Evolutionary conservation across 2,888 invertebrate genomes (phyloP).

Genomic region (Autographa pulchrina): DNA sequence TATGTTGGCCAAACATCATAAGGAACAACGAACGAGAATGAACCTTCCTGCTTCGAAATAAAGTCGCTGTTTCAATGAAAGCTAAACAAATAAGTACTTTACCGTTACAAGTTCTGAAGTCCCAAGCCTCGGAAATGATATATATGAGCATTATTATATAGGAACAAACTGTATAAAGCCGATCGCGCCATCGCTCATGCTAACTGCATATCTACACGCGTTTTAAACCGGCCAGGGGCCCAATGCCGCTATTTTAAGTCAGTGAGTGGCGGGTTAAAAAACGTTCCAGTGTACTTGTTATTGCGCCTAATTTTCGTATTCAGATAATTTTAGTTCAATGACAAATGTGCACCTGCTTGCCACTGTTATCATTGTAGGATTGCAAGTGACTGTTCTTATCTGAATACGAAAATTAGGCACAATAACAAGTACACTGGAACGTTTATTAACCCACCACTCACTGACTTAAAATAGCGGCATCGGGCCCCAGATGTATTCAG

Average conservation of each 20-base stretch:
- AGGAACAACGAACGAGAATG: not conserved
- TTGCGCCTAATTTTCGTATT: too few species aligned
- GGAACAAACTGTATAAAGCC: slow-evolving; percentile 59
- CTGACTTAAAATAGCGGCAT: too few species aligned
- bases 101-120: slow-evolving; percentile 43
- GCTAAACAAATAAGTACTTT: slow-evolving; percentile 45
- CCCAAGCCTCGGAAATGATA: slow-evolving; percentile 19
- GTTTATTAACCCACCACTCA: too few species aligned
- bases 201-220: slow-evolving; percentile 40
- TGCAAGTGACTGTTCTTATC: too few species aligned
- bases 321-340: too few species aligned
- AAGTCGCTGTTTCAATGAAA: not conserved
- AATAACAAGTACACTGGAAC: too few species aligned
- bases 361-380: too few species aligned
- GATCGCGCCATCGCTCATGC: slow-evolving; percentile 40
- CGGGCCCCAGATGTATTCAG: slow-evolving; percentile 41
- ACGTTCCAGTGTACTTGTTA: too few species aligned
- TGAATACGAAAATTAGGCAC: too few species aligned
- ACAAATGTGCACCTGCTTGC: too few species aligned
- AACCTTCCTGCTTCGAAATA: not conserved
- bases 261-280: too few species aligned
- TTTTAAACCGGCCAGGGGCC: slow-evolving; percentile 40
- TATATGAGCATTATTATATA: slow-evolving; percentile 55
- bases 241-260: too few species aligned
- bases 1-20: not conserved